Conservation (phyloP, 2,797 vertebrate genomes). For the Protosalanx chinensis region DNA sequence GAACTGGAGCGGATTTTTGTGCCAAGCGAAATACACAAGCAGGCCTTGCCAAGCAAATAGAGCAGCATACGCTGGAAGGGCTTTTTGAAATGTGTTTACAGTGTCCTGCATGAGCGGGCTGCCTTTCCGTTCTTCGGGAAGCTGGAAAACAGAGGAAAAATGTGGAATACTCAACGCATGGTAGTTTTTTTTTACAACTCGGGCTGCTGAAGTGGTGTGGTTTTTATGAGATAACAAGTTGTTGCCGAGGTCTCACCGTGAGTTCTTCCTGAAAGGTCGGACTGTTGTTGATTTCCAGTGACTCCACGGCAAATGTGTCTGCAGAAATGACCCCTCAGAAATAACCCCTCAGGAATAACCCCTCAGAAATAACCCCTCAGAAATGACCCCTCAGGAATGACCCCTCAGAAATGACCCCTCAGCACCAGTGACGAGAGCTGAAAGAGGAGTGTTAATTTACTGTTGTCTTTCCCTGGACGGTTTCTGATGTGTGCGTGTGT, state of each 20-base stretch:
- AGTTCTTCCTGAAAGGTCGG: constrained; percentile 14
- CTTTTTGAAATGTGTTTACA: constrained; percentile 45
- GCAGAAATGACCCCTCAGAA: constrained; percentile 32
- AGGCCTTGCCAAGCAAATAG: constrained; percentile 44
- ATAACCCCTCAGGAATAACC: constrained; percentile 37
- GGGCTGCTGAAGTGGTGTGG: constrained; percentile 29
- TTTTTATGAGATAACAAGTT: constrained; percentile 11
- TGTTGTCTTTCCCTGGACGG: constrained; percentile 66
- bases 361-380: constrained; percentile 21
- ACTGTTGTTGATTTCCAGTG: constrained; percentile 16
- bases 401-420: constrained; percentile 35
- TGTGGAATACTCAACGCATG: constrained; percentile 15
- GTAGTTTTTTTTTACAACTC: constrained; percentile 28
- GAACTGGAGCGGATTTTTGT: constrained; percentile 3
- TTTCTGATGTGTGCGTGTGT: too few species aligned
- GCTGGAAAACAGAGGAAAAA: constrained; percentile 32
- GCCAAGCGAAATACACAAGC: constrained; percentile 46
- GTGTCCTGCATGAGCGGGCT: constrained; percentile 37
- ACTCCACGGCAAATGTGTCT: background rate
- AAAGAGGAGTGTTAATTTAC: constrained; percentile 43
- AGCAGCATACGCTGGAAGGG: constrained; percentile 38
- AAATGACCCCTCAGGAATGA: constrained; percentile 31
- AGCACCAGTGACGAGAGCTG: constrained; percentile 30
- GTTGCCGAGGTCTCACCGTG: constrained; percentile 27
- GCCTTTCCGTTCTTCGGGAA: constrained; percentile 20